Conservation (phyloP, 2,113 vertebrate genomes). For the Myotis davidii region DNA sequence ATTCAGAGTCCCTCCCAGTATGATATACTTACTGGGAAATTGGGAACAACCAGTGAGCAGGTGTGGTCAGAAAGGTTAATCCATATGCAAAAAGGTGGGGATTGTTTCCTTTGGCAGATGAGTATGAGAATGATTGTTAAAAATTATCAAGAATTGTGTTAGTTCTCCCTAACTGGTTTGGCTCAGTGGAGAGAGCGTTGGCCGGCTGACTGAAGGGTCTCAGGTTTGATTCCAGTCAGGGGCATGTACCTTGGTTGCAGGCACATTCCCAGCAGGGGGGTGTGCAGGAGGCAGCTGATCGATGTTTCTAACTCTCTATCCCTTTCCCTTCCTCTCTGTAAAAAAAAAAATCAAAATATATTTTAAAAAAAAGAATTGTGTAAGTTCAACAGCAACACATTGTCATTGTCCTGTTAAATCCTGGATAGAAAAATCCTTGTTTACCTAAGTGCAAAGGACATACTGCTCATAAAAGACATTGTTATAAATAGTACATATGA, state of each 20-base stretch:
- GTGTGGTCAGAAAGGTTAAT: not conserved
- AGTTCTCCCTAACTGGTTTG: not conserved
- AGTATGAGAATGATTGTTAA: not conserved
- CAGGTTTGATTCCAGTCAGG: no score
- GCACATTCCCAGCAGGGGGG: no score
- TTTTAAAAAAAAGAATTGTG: not conserved
- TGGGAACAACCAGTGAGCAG: not conserved
- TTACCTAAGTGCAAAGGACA: not conserved
- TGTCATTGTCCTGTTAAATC: not conserved
- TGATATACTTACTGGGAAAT: not conserved
- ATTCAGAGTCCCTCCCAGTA: not conserved
- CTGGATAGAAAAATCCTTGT: constrained; percentile 14
- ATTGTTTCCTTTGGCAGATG: not conserved
- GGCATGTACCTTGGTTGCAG: no score
- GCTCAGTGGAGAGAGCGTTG: no score
- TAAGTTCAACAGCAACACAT: not conserved
- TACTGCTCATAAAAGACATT: not conserved
- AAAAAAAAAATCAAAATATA: no score
- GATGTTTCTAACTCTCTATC: no score
- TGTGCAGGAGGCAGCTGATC: no score
- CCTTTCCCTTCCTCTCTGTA: no score
- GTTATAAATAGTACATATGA: not conserved
- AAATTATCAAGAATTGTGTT: not conserved
- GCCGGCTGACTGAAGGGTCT: no score
- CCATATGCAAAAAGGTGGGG: not conserved